Base-by-base conservation (phyloP, 2,797 vertebrate genomes). In the Tenualosa ilisha region DNA sequence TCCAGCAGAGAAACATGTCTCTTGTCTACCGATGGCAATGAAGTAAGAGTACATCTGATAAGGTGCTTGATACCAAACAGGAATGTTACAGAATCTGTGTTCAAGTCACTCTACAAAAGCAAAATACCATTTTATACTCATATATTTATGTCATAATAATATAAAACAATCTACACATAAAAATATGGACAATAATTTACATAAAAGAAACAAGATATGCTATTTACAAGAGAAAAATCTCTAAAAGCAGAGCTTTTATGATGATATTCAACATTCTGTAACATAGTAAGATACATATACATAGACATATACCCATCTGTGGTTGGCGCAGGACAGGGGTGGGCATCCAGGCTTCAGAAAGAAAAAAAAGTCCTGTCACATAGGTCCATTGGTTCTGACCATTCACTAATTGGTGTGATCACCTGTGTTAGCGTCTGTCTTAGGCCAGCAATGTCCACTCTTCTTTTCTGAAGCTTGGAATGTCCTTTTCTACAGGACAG, bases 141-240 rank as follows among this genome's bases (percentile, higher is more conserved):
- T 88, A 91, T 91, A 90, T 88, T 84, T 85, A 92, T 88, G 91
- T 86, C 85, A 88, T 92, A 89, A 92, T 89, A 83, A 90, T 94
- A 95, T 91, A 95, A 97, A 97, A 97, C 94, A 89, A 88, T 79
- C 95, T 96, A 94, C 96, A 96, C 93, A 95, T 91, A 96, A 96
- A 97, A 96, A 96, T 94, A 95, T 53, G 92, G 94, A 86, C 88
- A 68, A 87, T 96, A 95, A 95, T 96, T 89, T 96, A 95, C 96
- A 95, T 83, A 89, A 94, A 92, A 91, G 84, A 89, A 90, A 88
- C 89, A 88, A 90, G 94, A 92, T 43, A 82, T 83, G 91, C 85
- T 95, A 96, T 97, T 89, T 94, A 92, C 94, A 95, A 88, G 86
- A 86, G 20, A 22, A 43, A 43, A 79, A 79, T 22, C 26, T 79